Evolutionary conservation across 1,140 invertebrate species (phyloP).

Genomic region (Penaeus indicus): DNA sequence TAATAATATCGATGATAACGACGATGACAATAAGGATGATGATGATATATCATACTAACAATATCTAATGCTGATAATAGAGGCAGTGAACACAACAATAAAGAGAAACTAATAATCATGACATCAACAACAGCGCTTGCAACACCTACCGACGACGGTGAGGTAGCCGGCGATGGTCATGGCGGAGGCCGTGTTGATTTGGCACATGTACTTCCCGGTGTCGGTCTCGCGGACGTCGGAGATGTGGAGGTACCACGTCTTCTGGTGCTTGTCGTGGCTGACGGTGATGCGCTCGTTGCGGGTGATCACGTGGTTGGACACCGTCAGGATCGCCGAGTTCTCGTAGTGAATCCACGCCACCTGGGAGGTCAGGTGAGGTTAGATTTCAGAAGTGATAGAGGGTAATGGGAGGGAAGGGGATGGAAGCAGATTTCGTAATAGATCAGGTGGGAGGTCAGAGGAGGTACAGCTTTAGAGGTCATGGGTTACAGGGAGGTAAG

Average conservation of each 20-base stretch:
- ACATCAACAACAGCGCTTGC: neutral
- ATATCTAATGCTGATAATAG: too few species aligned
- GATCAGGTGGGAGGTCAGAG: too few species aligned
- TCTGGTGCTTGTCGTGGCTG: conserved; percentile 82
- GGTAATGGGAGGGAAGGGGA: neutral
- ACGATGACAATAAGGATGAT: neutral
- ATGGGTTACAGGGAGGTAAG: too few species aligned
- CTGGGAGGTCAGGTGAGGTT: conserved; percentile 71
- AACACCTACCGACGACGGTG: conserved; percentile 89
- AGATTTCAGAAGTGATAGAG: neutral
- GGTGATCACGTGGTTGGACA: conserved; percentile 85
- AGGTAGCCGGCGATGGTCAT: conserved; percentile 93
- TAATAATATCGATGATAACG: neutral
- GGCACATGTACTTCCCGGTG: conserved; percentile 92
- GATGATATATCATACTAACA: neutral
- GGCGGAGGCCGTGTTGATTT: conserved; percentile 93
- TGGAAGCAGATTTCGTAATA: too few species aligned
- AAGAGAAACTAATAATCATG: too few species aligned
- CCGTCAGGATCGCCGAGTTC: conserved; percentile 91
- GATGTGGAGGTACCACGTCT: conserved; percentile 92
- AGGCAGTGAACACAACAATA: too few species aligned
- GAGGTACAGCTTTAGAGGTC: too few species aligned
- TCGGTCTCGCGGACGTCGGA: conserved; percentile 91
- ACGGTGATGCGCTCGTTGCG: conserved; percentile 91
- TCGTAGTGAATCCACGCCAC: conserved; percentile 96